Percentiles rank a stretch among this genome's conserved stretches.
Conservation (phyloP, 2,113 vertebrate species). For the Loxodonta africana region DNA sequence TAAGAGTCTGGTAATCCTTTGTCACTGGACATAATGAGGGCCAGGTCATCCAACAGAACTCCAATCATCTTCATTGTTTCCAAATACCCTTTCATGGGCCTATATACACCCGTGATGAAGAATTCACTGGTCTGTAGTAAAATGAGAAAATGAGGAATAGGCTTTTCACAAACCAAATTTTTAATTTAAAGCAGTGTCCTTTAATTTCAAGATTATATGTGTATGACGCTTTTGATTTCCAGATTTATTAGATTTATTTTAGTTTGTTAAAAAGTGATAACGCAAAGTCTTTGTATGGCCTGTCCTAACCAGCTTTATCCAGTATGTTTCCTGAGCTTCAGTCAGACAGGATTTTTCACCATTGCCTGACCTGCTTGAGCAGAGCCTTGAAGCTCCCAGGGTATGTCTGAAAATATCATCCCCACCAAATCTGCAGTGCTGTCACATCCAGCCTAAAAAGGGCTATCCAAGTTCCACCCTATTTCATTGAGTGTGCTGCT, state of each 20-base stretch:
- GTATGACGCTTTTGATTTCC: neutral
- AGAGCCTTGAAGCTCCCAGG: neutral
- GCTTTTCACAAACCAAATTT: neutral
- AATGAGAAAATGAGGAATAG: neutral
- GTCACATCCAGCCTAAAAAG: neutral
- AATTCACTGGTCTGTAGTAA: neutral
- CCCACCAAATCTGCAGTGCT: neutral
- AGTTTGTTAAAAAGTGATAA: neutral
- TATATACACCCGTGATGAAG: neutral
- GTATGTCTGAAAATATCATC: neutral
- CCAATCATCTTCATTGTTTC: neutral
- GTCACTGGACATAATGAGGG: neutral
- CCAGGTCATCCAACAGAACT: neutral
- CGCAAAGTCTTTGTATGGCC: neutral
- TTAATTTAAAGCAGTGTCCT: constrained; percentile 11
- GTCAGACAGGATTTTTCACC: neutral
- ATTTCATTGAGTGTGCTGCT: neutral
- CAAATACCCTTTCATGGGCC: neutral
- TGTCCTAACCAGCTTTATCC: neutral
- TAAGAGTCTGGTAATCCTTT: neutral
- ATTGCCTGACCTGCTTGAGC: neutral
- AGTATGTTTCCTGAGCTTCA: neutral
- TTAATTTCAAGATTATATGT: neutral
- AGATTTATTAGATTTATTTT: constrained; percentile 3
- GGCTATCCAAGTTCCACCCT: neutral